Evolutionary conservation across 2,113 vertebrate genomes (phyloP), one percentile per base, ranked within the genome.

Genomic region (Erythrolamprus reginae): DNA sequence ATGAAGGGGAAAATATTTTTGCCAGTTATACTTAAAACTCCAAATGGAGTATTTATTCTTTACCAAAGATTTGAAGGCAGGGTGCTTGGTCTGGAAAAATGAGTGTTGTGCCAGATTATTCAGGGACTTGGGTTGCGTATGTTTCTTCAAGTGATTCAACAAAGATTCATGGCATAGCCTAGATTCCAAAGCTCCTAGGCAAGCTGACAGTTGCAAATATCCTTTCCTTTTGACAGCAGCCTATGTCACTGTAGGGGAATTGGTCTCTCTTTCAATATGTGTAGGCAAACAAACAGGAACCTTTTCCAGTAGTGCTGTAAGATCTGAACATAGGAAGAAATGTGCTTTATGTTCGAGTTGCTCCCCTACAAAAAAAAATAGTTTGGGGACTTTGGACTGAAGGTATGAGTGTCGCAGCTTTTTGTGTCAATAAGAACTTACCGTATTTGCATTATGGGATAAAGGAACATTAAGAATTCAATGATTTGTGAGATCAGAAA

Each of bases 111-210:
- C 92, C 89, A 89, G 96, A 92, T 94, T 89, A 90, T 93, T 94
- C 92, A 3, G 88, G 65, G 89, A 91, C 94, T 91, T 84, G 91
- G 87, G 91, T 90, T 48, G 88, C 92, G 92, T 94, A 61, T 94
- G 93, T 95, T 96, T 90, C 45, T 88, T 84, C 89, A 10, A 91
- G 94, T 93, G 96, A 88, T 92, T 56, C 92, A 87, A 47, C 10
- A 0, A n/a, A 65, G 90, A 83, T 94, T 50, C 48, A 92, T 8
- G 28, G 95, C 96, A 87, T 98, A 96, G 96, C 92, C 51, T 82
- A 85, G 94, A 94, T 98, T 96, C 98, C 97, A 90, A 89, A 86
- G 87, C 93, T 90, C 93, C 97, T 94, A 92, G 94, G 96, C 96
- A 92, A 97, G 96, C 94, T 90, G 9, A 24, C 87, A 86, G 94